phyloP scores from a whole-genome alignment of 2,113 vertebrate genomes.

The Rousettus leschenaultii region DNA sequence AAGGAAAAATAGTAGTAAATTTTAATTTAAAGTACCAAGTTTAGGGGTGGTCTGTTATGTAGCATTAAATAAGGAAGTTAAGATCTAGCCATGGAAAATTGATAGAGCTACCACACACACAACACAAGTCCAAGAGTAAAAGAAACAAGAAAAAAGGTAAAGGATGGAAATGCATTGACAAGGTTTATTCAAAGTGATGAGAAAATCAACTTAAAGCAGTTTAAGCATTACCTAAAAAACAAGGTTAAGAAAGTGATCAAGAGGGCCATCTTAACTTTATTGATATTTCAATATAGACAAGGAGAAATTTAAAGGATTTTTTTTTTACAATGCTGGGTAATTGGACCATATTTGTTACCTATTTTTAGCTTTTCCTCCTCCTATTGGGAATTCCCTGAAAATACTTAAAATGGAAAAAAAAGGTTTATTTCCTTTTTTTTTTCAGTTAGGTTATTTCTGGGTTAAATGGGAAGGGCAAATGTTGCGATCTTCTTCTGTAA shows the following conservation, averaged over 20 bases:
- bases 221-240: neutral
- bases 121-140: neutral
- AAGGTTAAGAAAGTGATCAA: neutral
- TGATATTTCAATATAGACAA: neutral
- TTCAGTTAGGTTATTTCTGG: neutral
- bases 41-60: neutral
- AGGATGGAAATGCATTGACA: neutral
- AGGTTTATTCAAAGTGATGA: neutral
- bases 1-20: neutral
- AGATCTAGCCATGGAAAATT: neutral
- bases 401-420: neutral
- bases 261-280: neutral
- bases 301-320: neutral
- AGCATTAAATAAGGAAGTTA: neutral
- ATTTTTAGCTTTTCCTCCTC: neutral
- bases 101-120: neutral
- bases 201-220: neutral
- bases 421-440: neutral
- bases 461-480: neutral
- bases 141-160: neutral
- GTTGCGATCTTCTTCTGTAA: neutral
- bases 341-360: neutral
- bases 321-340: neutral
- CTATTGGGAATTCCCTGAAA: neutral
- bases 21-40: neutral